These are phyloP conservation scores for Cebus imitator DNA, from an alignment of 2,113 vertebrate species.

Conservation along the genomic window DNA sequence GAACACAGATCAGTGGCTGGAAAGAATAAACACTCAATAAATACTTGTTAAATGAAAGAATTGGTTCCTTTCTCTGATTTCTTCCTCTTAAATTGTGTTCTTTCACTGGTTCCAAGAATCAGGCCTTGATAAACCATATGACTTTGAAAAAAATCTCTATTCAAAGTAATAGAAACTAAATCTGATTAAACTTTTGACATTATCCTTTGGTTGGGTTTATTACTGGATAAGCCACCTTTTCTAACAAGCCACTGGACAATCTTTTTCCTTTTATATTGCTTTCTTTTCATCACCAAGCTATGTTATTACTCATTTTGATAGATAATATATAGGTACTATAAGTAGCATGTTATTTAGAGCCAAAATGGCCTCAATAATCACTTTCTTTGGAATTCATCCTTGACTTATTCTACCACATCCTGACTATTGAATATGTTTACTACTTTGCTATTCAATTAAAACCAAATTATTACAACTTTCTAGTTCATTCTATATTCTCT, in stretches of 20 bases:
- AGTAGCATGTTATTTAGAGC: neutral
- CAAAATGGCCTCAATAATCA: neutral
- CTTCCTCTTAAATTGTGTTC: neutral
- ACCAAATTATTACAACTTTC: neutral
- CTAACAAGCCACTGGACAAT: neutral
- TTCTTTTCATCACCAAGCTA: neutral
- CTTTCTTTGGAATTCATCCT: neutral
- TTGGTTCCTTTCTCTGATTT: neutral
- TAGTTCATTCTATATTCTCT: neutral
- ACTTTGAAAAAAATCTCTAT: constrained; percentile 2
- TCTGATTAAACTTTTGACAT: neutral
- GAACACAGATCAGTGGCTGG: neutral
- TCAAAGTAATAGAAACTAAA: neutral
- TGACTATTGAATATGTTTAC: neutral
- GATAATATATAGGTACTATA: neutral
- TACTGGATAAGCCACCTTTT: neutral
- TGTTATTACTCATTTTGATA: neutral
- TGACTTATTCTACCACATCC: neutral
- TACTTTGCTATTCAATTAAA: neutral
- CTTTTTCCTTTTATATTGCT: neutral
- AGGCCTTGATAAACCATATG: neutral
- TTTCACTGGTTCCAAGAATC: neutral
- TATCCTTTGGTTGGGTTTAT: neutral
- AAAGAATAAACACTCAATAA: neutral
- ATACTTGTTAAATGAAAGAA: neutral